These are phyloP conservation scores for Meandrusa payeni DNA, from an alignment of 2,888 invertebrate species.

Conservation along the genomic window DNA sequence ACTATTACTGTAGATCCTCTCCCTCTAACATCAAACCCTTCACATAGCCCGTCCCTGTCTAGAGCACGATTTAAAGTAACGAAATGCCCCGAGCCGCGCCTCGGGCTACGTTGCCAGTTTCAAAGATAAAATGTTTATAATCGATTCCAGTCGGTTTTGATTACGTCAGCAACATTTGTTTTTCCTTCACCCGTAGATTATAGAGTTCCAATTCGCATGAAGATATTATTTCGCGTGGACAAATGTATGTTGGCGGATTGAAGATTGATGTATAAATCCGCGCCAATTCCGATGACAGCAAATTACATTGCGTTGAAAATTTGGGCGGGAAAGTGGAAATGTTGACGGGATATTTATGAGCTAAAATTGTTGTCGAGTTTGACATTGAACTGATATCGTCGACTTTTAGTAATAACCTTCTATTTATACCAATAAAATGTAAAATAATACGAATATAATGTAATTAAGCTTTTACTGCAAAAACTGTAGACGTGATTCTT, in stretches of 20 bases:
- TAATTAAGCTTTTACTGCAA: no score
- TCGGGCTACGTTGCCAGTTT: conserved; percentile 55
- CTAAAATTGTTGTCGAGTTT: no score
- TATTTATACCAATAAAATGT: no score
- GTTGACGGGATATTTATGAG: conserved; percentile 1
- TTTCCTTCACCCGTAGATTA: fast-evolving
- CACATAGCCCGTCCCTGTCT: conserved; percentile 40
- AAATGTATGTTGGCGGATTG: conserved; percentile 33
- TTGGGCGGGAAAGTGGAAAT: conserved; percentile 59
- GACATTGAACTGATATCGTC: no score
- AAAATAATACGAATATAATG: no score
- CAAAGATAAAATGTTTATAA: conserved; percentile 58
- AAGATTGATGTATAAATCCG: conserved; percentile 62
- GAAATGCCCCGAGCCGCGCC: conserved; percentile 54
- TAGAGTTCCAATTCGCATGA: conserved; percentile 34
- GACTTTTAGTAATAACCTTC: no score
- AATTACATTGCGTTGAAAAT: conserved; percentile 62
- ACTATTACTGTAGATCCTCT: conserved; percentile 49
- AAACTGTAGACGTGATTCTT: no score
- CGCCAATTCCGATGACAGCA: conserved; percentile 57
- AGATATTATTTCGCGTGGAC: conserved; percentile 6
- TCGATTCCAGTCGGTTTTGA: conserved; percentile 25
- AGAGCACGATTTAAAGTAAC: conserved; percentile 51
- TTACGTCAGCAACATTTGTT: background rate
- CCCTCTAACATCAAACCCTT: conserved; percentile 34